A percentile compares a stretch with the other conserved stretches of the same genome.
These are phyloP conservation scores for Amblyjoppa fuscipennis DNA, from an alignment of 2,888 invertebrate species.

Conservation along the genomic window DNA sequence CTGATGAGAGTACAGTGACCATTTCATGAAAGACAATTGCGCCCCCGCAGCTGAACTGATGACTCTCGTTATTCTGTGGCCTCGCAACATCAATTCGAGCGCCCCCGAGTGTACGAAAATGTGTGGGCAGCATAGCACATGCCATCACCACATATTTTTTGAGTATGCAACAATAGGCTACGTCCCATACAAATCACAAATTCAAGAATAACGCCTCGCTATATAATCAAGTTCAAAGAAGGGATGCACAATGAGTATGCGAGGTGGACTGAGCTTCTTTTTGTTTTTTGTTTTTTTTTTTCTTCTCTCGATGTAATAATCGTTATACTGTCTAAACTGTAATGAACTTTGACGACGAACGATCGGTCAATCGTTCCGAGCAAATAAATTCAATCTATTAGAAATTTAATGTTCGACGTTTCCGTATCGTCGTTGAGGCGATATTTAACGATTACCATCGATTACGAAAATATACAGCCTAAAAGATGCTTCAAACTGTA, in stretches of 20 bases:
- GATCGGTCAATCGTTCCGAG: not conserved
- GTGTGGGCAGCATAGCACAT: conserved; percentile 56
- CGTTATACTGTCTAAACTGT: conserved; percentile 34
- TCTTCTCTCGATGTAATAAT: conserved; percentile 36
- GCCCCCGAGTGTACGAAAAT: conserved; percentile 10
- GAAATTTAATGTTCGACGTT: not conserved
- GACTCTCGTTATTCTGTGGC: conserved; percentile 84
- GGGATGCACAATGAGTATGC: conserved; percentile 85
- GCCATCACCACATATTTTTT: conserved; percentile 65
- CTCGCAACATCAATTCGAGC: conserved; percentile 43
- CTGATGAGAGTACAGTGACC: conserved; percentile 84
- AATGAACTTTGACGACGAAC: not conserved
- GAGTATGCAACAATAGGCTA: conserved; percentile 65
- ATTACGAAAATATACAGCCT: conserved; percentile 48
- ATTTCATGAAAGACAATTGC: conserved; percentile 82
- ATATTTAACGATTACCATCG: conserved; percentile 53
- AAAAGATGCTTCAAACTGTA: conserved; percentile 46
- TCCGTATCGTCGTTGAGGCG: conserved; percentile 11
- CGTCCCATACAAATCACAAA: conserved; percentile 75
- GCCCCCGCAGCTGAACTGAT: conserved; percentile 62
- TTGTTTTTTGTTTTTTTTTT: conserved; percentile 28
- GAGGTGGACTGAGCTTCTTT: conserved; percentile 78
- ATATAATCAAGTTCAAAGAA: conserved; percentile 71
- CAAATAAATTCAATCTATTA: not conserved
- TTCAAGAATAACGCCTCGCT: conserved; percentile 81